Conservation (phyloP, 2,113 vertebrate species). For the Antechinus stuartii region DNA sequence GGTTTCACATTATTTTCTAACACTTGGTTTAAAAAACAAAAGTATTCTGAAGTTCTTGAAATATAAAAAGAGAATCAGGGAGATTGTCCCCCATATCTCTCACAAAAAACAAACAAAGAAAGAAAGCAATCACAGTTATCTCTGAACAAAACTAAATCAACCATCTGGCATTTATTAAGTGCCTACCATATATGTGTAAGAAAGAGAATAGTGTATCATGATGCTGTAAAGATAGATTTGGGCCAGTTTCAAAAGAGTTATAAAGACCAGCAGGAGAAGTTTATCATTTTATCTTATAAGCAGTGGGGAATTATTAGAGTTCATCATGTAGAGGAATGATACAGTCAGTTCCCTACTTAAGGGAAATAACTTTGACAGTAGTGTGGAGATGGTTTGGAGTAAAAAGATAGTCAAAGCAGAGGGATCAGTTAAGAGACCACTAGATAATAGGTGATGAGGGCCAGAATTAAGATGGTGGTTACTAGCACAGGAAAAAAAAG, state of each 20-base stretch:
- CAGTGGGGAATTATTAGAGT: not conserved
- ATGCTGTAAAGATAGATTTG: no score
- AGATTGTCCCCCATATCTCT: not conserved
- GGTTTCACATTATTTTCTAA: not conserved
- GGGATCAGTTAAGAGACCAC: not conserved
- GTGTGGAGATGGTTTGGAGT: not conserved
- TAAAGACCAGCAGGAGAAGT: not conserved
- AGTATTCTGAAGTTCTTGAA: not conserved
- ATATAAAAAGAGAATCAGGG: not conserved
- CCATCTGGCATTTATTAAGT: not conserved
- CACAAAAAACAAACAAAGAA: not conserved
- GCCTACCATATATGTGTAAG: not conserved
- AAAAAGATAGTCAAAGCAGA: not conserved
- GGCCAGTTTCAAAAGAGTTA: not conserved
- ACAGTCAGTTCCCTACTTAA: not conserved
- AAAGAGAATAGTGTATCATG: not conserved
- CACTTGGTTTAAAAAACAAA: constrained; percentile 9
- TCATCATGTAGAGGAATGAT: not conserved
- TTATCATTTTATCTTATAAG: not conserved
- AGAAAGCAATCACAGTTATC: not conserved
- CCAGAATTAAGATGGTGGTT: not conserved
- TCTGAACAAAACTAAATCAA: not conserved
- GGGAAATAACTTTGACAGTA: not conserved
- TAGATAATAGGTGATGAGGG: not conserved
- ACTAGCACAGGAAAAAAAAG: no score